Conservation (phyloP, 2,797 vertebrate species). For the Acridotheres tristis region DNA sequence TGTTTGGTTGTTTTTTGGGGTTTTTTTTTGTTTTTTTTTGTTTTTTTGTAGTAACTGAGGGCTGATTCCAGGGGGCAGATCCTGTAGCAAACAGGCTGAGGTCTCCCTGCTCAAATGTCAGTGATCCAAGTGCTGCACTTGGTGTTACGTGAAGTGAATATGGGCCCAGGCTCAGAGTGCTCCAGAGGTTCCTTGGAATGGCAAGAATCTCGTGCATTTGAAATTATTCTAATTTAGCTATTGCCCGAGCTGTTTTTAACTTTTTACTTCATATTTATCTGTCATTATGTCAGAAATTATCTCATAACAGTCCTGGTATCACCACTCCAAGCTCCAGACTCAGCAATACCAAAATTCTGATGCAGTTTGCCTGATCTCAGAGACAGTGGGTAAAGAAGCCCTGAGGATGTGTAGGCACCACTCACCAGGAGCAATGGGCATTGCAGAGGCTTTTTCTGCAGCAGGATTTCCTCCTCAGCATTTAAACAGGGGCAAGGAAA, state of each 20-base stretch:
- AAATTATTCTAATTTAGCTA: neutral
- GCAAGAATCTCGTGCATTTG: neutral
- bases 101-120: neutral
- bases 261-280: neutral
- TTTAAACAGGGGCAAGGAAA: neutral
- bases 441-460: neutral
- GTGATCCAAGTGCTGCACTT: neutral
- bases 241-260: neutral
- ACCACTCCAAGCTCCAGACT: neutral
- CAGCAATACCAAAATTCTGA: neutral
- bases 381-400: neutral
- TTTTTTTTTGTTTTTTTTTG: too few species aligned
- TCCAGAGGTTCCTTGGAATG: neutral
- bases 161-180: neutral
- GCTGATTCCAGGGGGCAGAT: neutral
- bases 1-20: too few species aligned
- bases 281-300: neutral
- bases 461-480: neutral
- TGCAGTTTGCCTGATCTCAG: neutral
- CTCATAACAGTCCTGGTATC: neutral
- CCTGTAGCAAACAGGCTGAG: neutral
- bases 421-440: neutral
- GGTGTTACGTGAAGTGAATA: neutral
- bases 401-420: neutral
- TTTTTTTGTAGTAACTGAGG: neutral